phyloP scores from a whole-genome alignment of 2,113 vertebrate genomes.

The Esox niger region DNA sequence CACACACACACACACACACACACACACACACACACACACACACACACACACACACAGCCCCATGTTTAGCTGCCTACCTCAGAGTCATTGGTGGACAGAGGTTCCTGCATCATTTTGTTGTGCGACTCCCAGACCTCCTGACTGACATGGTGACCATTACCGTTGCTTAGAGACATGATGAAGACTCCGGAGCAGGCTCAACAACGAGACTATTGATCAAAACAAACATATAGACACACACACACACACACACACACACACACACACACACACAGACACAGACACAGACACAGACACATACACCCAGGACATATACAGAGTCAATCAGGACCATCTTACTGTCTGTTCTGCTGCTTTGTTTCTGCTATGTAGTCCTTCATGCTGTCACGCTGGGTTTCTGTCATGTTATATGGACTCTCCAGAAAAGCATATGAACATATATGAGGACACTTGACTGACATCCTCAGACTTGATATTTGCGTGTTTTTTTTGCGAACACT shows the following conservation, averaged over 20 bases:
- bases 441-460: too few species aligned
- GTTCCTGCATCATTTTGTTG: slow-evolving; percentile 84
- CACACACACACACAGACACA: background rate
- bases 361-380: too few species aligned
- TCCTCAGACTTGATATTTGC: too few species aligned
- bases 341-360: too few species aligned
- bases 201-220: too few species aligned
- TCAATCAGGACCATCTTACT: background rate
- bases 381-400: too few species aligned
- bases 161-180: slow-evolving; percentile 40
- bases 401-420: too few species aligned
- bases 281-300: background rate
- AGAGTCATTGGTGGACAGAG: slow-evolving; percentile 75
- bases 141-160: slow-evolving; percentile 39
- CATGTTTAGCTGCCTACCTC: slow-evolving; percentile 74
- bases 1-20: too few species aligned
- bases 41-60: background rate
- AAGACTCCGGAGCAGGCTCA: too few species aligned
- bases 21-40: too few species aligned
- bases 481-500: too few species aligned
- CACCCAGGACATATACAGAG: background rate
- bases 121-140: slow-evolving; percentile 80
- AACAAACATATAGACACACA: background rate
- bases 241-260: background rate
- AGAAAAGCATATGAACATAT: too few species aligned